Percentiles rank a stretch among this genome's conserved stretches.
phyloP scores from a whole-genome alignment of 2,797 vertebrate genomes.

The Pseudochirops cupreus region DNA sequence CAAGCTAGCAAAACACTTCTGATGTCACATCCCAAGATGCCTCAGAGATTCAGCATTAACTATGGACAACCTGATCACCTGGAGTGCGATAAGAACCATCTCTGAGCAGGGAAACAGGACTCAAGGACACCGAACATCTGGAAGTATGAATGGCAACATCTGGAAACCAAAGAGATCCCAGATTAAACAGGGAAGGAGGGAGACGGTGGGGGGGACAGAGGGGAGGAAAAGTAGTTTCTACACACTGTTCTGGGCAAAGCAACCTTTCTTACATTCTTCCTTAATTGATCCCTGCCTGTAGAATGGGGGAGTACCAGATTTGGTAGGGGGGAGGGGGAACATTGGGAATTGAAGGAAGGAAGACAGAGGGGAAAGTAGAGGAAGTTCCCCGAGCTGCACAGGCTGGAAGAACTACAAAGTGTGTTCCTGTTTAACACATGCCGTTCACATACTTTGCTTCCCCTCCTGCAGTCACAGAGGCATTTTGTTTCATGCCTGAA shows the following conservation, averaged over 20 bases:
- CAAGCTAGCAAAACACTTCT: background rate
- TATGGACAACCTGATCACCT: background rate
- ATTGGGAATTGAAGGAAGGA: background rate
- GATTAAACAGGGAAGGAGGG: fast-evolving
- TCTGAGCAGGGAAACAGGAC: slow-evolving; percentile 9
- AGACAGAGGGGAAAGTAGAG: background rate
- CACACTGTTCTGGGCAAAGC: slow-evolving; percentile 23
- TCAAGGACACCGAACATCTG: background rate
- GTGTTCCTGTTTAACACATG: background rate
- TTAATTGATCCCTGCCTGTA: slow-evolving; percentile 37
- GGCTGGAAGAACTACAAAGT: fast-evolving
- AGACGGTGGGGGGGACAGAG: background rate
- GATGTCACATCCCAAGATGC: background rate
- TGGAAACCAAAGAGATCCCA: background rate
- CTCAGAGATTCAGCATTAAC: background rate
- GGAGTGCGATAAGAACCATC: background rate
- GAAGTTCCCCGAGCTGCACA: slow-evolving; percentile 2
- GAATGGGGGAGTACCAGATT: slow-evolving; percentile 40
- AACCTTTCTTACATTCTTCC: slow-evolving; percentile 38
- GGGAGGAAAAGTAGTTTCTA: slow-evolving; percentile 52
- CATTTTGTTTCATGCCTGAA: background rate
- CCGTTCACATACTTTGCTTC: fast-evolving
- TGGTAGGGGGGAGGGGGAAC: background rate
- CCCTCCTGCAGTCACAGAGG: background rate
- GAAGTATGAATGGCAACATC: background rate